Evolutionary conservation across 2,888 invertebrate species (phyloP), one percentile per base, ranked within the genome.

Genomic region (Limnephilus auricula): DNA sequence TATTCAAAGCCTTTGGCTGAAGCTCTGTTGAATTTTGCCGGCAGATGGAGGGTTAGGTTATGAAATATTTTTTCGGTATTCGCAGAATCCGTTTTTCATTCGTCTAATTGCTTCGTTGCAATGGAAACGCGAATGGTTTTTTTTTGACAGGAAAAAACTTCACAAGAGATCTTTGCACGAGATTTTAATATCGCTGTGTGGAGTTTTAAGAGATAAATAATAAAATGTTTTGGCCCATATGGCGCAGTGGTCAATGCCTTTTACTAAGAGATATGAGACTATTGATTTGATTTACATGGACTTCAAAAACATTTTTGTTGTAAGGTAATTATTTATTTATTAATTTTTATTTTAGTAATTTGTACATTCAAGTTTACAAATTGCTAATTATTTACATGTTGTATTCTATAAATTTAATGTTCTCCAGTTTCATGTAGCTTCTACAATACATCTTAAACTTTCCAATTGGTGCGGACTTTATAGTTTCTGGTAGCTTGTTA

Each of bases 31-130:
- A 65, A 25, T 65, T 65, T 65, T 25, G 4, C 25, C 65, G 65
- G 65, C 65, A 65, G 65, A 65, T 65, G 65, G 25, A 65, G 65
- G 2, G 65, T 65, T 65, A 65, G 25, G 65, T 65, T 65, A 65
- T 25, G 65, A 25, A 25, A 65, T 65, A n/a, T 65, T 65, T 65
- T 34, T n/a, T 65, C 25, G 65, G 65, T 5, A 65, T n/a, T n/a
- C 65, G n/a, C 65, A 65, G 65, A 25, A 65, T 65, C 65, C 65
- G 65, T 65, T 65, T 65, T 65, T 65, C 65, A 65, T 65, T 65
- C 65, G 65, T 65, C 65, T 65, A 65, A 65, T 65, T 65, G 65
- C 65, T 65, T 65, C 65, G 65, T 65, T 65, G 65, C 65, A 65
- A 65, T 65, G 65, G 65, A 65, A 65, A 65, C 25, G 65, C 65